Conservation (phyloP, 2,888 invertebrate species). For the Xestia sexstrigata region DNA sequence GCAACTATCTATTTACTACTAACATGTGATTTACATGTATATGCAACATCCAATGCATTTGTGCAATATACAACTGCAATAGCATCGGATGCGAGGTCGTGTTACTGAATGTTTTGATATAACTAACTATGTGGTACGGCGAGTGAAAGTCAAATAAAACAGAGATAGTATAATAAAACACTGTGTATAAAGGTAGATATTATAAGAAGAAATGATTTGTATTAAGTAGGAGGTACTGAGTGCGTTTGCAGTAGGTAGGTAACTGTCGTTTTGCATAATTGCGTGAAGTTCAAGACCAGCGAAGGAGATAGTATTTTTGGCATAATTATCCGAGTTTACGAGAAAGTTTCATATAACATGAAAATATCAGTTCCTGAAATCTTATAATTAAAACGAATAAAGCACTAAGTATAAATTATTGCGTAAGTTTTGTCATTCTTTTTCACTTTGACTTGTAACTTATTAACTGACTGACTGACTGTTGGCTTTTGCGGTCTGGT, state of each 20-base stretch:
- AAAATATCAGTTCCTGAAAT: conserved; percentile 1
- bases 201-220: conserved; percentile 3
- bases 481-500: background rate
- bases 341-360: background rate
- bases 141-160: conserved; percentile 64
- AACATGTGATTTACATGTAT: conserved; percentile 52
- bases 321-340: conserved; percentile 2
- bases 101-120: conserved; percentile 59
- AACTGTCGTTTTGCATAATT: conserved; percentile 6
- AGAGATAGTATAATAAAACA: conserved; percentile 26
- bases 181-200: background rate
- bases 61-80: conserved; percentile 67
- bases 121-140: conserved; percentile 31
- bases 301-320: background rate
- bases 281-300: conserved; percentile 41
- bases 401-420: background rate
- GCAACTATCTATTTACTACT: conserved; percentile 42
- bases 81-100: conserved; percentile 66
- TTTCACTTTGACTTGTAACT: background rate
- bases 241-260: background rate
- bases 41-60: conserved; percentile 65
- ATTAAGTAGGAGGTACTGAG: background rate
- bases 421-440: background rate
- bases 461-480: background rate
- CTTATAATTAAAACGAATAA: background rate